Evolutionary conservation across 23 tunicate genomes (phyloP).

Genomic region (Halocynthia aurantium): DNA sequence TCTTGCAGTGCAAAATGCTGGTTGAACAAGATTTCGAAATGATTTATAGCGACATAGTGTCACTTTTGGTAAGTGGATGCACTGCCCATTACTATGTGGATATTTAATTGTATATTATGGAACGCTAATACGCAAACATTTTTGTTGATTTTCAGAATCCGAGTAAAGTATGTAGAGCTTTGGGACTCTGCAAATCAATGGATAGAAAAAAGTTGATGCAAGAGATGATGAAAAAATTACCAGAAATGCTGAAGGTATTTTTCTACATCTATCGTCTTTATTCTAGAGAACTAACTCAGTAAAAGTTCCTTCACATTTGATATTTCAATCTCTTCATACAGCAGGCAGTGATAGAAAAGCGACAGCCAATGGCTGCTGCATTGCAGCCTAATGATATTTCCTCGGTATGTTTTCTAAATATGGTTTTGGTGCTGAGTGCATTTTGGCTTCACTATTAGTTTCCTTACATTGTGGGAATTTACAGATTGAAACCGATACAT

Average conservation of each 20-base stretch:
- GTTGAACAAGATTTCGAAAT: conserved; percentile 54
- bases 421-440: neutral
- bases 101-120: neutral
- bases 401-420: conserved; percentile 2
- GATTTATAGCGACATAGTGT: conserved; percentile 51
- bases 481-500: conserved; percentile 7
- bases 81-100: neutral
- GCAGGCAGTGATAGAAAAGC: conserved; percentile 36
- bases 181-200: conserved; percentile 40
- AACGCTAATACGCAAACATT: neutral
- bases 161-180: conserved; percentile 28
- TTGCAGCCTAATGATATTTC: neutral
- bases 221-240: conserved; percentile 30
- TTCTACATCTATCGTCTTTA: neutral
- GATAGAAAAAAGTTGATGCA: neutral
- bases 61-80: conserved; percentile 36
- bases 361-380: conserved; percentile 43
- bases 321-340: neutral
- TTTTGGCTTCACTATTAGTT: neutral
- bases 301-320: neutral
- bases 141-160: neutral
- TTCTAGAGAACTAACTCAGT: neutral
- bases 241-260: conserved; percentile 40
- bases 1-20: conserved; percentile 43
- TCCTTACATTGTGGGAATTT: neutral